phyloP scores from a whole-genome alignment of 2,113 vertebrate genomes.

The Girardinichthys multiradiatus region DNA sequence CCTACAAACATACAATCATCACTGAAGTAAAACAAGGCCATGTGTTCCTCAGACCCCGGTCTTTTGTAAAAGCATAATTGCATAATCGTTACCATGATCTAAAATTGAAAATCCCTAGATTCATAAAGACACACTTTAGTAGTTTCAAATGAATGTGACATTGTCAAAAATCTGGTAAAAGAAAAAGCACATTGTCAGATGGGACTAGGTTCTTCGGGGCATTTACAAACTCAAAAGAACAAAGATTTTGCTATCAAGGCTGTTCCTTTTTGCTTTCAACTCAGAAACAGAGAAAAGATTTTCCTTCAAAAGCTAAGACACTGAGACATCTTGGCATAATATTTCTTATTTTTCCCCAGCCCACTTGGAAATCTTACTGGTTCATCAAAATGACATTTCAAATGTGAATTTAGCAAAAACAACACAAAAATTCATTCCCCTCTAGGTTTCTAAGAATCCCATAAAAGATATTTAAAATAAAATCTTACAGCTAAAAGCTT shows the following conservation, averaged over 20 bases:
- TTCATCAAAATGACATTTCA: constrained; percentile 25
- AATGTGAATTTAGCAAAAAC: constrained; percentile 10
- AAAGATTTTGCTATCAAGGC: constrained; percentile 9
- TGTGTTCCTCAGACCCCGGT: constrained; percentile 21
- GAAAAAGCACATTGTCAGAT: neutral
- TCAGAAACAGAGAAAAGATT: constrained; percentile 3
- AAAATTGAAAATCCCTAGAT: neutral
- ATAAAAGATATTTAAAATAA: neutral
- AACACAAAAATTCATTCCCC: constrained; percentile 5
- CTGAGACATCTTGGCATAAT: constrained; percentile 26
- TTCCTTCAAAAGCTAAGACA: constrained; percentile 33
- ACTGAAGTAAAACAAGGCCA: constrained; percentile 36
- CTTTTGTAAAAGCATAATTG: neutral
- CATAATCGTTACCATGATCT: constrained; percentile 7
- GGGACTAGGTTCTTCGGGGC: constrained; percentile 2
- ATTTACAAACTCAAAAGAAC: constrained; percentile 14
- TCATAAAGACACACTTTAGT: constrained; percentile 4
- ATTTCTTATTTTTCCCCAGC: constrained; percentile 16
- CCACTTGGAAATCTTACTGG: constrained; percentile 16
- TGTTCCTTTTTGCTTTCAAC: constrained; percentile 13
- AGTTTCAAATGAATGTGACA: neutral
- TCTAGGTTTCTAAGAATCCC: constrained; percentile 15
- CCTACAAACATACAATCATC: constrained; percentile 33
- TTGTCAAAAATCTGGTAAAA: neutral
- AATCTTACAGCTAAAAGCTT: neutral